phyloP scores from a whole-genome alignment of 2,888 invertebrate species.

The Caenorhabditis afra region DNA sequence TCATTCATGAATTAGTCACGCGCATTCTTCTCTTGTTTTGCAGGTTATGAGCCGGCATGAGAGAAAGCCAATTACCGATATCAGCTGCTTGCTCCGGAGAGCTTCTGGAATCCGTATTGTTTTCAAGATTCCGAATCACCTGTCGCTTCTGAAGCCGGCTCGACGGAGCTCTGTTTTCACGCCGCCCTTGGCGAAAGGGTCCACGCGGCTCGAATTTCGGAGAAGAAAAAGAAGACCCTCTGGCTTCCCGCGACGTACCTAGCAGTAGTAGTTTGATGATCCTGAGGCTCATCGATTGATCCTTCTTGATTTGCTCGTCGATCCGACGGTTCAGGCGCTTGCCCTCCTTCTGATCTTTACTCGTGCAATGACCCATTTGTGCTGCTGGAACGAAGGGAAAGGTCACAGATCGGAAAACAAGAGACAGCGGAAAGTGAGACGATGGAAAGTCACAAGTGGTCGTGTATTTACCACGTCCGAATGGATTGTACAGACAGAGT shows the following conservation, averaged over 20 bases:
- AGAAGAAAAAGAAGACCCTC: conserved; percentile 11
- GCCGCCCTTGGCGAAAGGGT: conserved; percentile 18
- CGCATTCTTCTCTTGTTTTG: no score
- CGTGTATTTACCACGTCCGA: conserved; percentile 11
- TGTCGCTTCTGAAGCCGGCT: neutral
- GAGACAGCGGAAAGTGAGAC: neutral
- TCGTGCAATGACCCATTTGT: conserved; percentile 80
- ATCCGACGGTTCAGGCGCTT: conserved; percentile 78
- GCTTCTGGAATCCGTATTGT: no score
- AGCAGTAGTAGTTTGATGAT: conserved; percentile 80
- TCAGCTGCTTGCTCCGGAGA: no score
- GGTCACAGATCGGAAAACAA: conserved; percentile 13
- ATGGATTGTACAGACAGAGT: conserved; percentile 2
- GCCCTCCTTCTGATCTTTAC: conserved; percentile 80
- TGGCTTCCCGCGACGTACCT: conserved; percentile 63
- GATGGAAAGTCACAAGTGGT: conserved; percentile 3
- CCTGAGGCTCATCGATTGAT: conserved; percentile 79
- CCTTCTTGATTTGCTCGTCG: conserved; percentile 80
- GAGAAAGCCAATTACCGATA: no score
- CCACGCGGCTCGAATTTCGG: conserved; percentile 43
- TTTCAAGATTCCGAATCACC: neutral
- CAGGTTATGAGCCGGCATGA: no score
- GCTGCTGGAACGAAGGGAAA: conserved; percentile 13
- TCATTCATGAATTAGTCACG: no score
- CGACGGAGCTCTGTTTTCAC: conserved; percentile 4